Evolutionary conservation across 2,113 vertebrate genomes (phyloP), one percentile per base, ranked within the genome.

Genomic region (Callithrix jacchus): DNA sequence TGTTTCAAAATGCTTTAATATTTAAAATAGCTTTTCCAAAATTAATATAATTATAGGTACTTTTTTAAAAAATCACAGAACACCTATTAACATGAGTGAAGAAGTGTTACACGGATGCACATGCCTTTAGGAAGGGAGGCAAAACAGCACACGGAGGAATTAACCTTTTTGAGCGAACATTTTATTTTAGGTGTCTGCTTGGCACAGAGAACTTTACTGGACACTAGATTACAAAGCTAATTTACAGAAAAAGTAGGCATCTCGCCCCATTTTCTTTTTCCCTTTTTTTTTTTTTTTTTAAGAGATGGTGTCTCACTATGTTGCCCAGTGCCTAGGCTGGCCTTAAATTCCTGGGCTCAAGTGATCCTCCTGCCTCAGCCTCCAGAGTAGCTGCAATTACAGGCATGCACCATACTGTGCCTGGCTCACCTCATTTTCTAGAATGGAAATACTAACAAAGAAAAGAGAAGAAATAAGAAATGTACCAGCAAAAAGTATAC

Each of bases 1-100:
- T 64, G 27, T 64, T 32, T 32, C 58, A 64, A 64, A 30, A 64
- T 64, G 61, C 61, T 64, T 64, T 64, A 64, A 64, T 64, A 64
- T 64, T 71, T 76, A 95, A 64, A 70, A 17, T 25, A 71, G 11
- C 10, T 58, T 83, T 91, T 95, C 93, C 70, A 87, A 87, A 95
- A 79, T 54, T 84, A 71, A 56, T 37, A 30, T 54, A 42, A 56
- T 47, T 49, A 87, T 6, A 17, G 45, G 5, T 20, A 73, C 45
- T 27, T 89, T 89, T 89, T 45, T 10, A 1, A 21, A 6, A 23
- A 40, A 14, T 37, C 52, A 82, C 18, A 61, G 49, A 89, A 91
- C 6, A 37, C 5, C n/a, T 85, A 49, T 40, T 17, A 84, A 35
- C 42, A 58, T 14, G 4, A 8, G 54, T 70, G 66, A 49, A 94